These are phyloP conservation scores for Myiagra hebetior DNA, from an alignment of 2,113 vertebrate species.

Conservation along the genomic window DNA sequence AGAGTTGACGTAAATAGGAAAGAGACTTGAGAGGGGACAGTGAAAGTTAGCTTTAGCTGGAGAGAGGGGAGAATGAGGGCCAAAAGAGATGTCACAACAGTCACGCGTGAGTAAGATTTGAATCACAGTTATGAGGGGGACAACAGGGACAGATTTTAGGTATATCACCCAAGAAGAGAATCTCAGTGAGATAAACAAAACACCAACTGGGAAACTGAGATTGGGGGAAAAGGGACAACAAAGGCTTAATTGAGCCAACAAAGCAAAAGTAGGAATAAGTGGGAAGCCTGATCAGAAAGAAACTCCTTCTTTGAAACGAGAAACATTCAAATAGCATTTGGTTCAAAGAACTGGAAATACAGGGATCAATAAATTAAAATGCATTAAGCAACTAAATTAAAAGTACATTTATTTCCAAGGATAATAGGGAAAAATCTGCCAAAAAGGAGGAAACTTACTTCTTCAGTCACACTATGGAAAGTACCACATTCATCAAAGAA, in stretches of 20 bases:
- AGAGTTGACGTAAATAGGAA: neutral
- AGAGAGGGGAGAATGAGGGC: neutral
- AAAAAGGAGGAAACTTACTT: neutral
- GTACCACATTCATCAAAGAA: neutral
- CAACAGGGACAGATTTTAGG: neutral
- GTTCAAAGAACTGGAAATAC: neutral
- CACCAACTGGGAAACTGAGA: neutral
- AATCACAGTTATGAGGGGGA: neutral
- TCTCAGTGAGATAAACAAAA: neutral
- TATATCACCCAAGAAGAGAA: neutral
- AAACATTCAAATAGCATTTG: neutral
- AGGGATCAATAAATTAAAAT: neutral
- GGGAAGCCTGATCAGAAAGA: neutral
- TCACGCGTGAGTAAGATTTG: neutral
- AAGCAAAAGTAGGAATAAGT: neutral
- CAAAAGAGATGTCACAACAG: neutral
- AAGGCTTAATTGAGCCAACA: neutral
- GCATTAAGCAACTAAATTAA: neutral
- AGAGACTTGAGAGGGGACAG: neutral
- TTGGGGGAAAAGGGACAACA: rapidly evolving
- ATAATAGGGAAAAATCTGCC: neutral
- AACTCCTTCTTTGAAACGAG: neutral
- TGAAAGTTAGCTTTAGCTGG: neutral
- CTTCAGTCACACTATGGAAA: neutral
- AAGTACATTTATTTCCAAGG: neutral